Evolutionary conservation across 2,797 vertebrate genomes (phyloP), one percentile per base, ranked within the genome.

Genomic region (Emys orbicularis): DNA sequence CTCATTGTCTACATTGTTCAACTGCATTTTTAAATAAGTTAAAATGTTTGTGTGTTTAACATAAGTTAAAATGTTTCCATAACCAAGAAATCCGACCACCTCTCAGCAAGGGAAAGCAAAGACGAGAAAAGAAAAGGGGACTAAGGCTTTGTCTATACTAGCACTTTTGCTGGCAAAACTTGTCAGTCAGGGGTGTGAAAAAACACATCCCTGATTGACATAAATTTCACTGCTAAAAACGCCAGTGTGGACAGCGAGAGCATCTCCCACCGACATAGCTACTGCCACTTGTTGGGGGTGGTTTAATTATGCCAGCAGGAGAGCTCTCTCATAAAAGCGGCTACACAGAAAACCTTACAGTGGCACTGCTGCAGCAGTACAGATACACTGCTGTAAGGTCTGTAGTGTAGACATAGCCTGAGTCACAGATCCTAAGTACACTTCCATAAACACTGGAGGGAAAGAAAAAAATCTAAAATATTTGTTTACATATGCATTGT

Each of bases 21-120:
- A 90, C 93, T 88, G 34, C 12, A 65, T 92, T 92, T 95, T 86
- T 96, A 77, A 92, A 59, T 81, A 23, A 15, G 84, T 81, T 56
- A 94, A 90, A 90, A 90, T 86, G 12, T 76, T 80, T 86, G 10
- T 90, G 34, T 52, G 59, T 11, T n/a, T n/a, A n/a, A n/a, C n/a
- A 59, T 81, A 23, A 15, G 84, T 81, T 56, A 94, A 90, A 90
- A 90, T 86, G 12, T 76, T 80, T 56, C 81, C 94, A 92, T 61
- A 87, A 96, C 86, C n/a, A 50, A 65, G 41, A 50, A 10, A 44
- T 92, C 81, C 57, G 83, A 56, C 72, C 37, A 56, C 10, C 37
- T 68, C 9, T 41, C 59, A 3, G 1, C 12, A 56, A 81, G 44
- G 41, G 47, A 4, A 6, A 9, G 1, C 1, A 3, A 83, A 6